Evolutionary conservation across 1,140 invertebrate species (phyloP).

Genomic region (Drosophila setifemur): DNA sequence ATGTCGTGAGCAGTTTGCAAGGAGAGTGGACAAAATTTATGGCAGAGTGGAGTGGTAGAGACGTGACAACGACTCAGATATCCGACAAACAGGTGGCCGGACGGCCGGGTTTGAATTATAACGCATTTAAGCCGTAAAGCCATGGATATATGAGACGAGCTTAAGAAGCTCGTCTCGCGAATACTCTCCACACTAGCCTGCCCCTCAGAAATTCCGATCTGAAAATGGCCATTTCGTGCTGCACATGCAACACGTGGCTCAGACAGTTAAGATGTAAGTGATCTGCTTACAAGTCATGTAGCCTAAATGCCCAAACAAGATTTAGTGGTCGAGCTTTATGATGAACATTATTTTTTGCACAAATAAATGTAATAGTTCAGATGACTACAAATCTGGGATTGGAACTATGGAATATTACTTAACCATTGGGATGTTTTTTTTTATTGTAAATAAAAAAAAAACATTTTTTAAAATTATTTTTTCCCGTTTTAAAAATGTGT

Average conservation of each 20-base stretch:
- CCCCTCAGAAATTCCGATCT: slow-evolving; percentile 19
- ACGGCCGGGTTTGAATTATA: slow-evolving; percentile 59
- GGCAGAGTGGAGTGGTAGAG: slow-evolving; percentile 3
- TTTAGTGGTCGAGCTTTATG: too few species aligned
- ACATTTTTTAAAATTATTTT: too few species aligned
- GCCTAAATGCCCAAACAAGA: slow-evolving; percentile 24
- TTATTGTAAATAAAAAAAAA: too few species aligned
- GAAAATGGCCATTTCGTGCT: slow-evolving; percentile 59
- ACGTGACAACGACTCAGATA: slow-evolving; percentile 62
- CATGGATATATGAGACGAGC: slow-evolving; percentile 61
- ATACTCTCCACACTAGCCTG: slow-evolving; percentile 16
- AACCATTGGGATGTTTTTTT: too few species aligned
- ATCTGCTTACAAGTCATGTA: slow-evolving; percentile 3
- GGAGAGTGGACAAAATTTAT: slow-evolving; percentile 25
- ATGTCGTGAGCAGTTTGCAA: not conserved
- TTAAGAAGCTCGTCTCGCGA: slow-evolving; percentile 66
- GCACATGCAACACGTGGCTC: slow-evolving; percentile 74
- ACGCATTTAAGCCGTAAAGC: slow-evolving; percentile 66
- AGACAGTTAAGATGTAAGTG: slow-evolving; percentile 38
- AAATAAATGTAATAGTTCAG: too few species aligned
- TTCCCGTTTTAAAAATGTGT: too few species aligned
- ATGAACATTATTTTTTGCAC: too few species aligned
- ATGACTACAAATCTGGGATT: too few species aligned
- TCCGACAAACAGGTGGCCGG: slow-evolving; percentile 37
- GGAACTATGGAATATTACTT: too few species aligned